phyloP scores from a whole-genome alignment of 1,140 invertebrate species.

The Laupala kohalensis region DNA sequence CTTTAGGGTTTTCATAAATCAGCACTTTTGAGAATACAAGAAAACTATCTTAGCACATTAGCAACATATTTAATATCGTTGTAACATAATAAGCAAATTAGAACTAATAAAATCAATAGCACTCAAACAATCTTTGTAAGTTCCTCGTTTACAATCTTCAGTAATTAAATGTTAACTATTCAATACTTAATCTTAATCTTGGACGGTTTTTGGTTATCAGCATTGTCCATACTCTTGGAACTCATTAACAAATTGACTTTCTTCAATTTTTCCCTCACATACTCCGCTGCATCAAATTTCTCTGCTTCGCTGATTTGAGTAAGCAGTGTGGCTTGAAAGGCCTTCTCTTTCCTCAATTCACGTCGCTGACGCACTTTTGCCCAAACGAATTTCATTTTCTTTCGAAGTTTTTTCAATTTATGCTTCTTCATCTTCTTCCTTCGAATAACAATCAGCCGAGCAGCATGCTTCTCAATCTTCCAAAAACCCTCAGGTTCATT shows the following conservation, averaged over 20 bases:
- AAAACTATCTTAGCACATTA: no score
- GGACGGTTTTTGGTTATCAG: background rate
- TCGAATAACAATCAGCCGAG: conserved; percentile 60
- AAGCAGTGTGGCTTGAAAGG: conserved; percentile 55
- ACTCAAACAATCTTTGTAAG: no score
- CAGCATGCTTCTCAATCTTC: conserved; percentile 46
- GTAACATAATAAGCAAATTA: no score
- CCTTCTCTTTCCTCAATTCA: conserved; percentile 56
- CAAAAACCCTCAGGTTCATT: conserved; percentile 9
- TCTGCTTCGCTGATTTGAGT: conserved; percentile 54
- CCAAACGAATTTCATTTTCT: conserved; percentile 59
- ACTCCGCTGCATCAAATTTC: conserved; percentile 57
- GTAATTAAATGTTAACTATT: background rate
- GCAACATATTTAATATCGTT: no score
- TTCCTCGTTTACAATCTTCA: no score
- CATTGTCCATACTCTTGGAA: background rate
- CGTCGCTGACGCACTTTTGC: conserved; percentile 53
- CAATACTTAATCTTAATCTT: background rate
- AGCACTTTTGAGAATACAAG: no score
- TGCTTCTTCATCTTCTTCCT: conserved; percentile 76
- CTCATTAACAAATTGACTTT: conserved; percentile 37
- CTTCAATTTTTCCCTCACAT: conserved; percentile 47
- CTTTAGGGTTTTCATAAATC: no score
- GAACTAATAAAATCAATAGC: no score
- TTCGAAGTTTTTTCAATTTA: conserved; percentile 63